A percentile compares a stretch with the other conserved stretches of the same genome.
These are phyloP conservation scores for Rhinogobio ventralis DNA, from an alignment of 2,797 vertebrate genomes.

Conservation along the genomic window DNA sequence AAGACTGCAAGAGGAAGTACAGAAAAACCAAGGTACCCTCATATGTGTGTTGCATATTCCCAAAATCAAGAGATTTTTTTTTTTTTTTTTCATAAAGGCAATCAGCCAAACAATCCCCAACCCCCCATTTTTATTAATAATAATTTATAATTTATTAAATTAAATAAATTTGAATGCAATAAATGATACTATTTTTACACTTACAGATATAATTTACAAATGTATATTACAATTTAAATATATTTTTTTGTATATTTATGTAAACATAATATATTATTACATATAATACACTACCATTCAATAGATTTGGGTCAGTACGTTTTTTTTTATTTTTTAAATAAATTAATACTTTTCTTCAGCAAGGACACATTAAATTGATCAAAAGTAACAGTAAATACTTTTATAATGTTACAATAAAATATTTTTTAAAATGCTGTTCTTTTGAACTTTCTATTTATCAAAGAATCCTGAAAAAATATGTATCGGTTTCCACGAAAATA, in stretches of 20 bases:
- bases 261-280: background rate
- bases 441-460: background rate
- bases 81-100: background rate
- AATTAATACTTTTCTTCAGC: background rate
- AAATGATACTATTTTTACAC: background rate
- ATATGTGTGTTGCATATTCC: background rate
- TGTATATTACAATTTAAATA: background rate
- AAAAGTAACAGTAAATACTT: background rate
- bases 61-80: background rate
- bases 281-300: background rate
- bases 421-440: no score
- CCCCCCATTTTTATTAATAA: no score
- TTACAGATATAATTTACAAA: background rate
- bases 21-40: constrained; percentile 39
- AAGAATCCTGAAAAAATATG: background rate
- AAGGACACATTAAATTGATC: background rate
- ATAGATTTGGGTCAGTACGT: background rate
- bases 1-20: background rate
- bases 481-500: background rate
- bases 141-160: background rate
- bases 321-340: no score
- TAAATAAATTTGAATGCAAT: background rate
- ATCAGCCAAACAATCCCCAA: background rate
- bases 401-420: background rate
- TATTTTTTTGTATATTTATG: background rate